Base-by-base conservation (phyloP, 2,113 vertebrate genomes). In the Ivindomyrus marchei region DNA sequence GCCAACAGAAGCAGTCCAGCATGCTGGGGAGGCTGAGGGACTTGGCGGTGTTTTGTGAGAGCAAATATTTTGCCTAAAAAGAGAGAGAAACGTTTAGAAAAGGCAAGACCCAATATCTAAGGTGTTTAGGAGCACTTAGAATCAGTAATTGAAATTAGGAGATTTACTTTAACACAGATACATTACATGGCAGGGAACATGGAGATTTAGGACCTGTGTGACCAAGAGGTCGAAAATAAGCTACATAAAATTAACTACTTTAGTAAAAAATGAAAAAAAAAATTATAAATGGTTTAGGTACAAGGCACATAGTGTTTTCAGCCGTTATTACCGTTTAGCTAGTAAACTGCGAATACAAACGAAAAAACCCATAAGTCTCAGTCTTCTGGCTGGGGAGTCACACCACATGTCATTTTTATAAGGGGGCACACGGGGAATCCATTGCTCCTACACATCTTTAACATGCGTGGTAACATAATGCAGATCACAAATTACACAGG, bases 61-160 rank as follows among this genome's bases (percentile, higher is more conserved):
- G 50, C 85, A 87, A 87, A 87, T 87, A 87, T 87, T 87, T 56
- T 56, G 85, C n/a, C 85, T 87, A 36, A 87, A 87, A 87, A 87
- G 50, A 39, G 50, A 87, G 31, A 5, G 27, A 87, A 47, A 56
- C 1, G 13, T 53, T 87, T 36, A 39, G 85, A 36, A 56, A 87
- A 53, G 50, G 31, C 27, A 52, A 53, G n/a, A 17, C 27, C 85
- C 31, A 53, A 50, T 53, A 56, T 56, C 85, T 87, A 53, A 87
- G 85, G 45, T 85, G 83, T 42, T 85, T 85, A 85, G 45, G 83
- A 42, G 74, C 36, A 42, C 74, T 80, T 80, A 80, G 45, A 85
- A 85, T 21, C 83, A 47, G 39, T 46, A 85, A 47, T 10, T 85
- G 39, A 24, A 45, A 85, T 46, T 45, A 46, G 36, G 39, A n/a